phyloP scores from a whole-genome alignment of 2,888 invertebrate genomes.

The Brenthis hecate region DNA sequence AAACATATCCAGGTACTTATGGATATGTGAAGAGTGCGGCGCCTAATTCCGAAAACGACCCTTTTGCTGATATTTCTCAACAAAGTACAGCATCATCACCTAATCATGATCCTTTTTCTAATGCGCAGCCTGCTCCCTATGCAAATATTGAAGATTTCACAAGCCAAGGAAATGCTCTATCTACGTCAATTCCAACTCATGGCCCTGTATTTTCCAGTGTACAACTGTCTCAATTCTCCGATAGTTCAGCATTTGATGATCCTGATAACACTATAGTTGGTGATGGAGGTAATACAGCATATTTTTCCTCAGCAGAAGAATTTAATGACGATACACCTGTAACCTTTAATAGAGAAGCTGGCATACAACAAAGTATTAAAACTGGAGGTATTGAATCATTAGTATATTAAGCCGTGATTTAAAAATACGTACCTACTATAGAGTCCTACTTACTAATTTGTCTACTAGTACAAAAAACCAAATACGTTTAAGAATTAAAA shows the following conservation, averaged over 20 bases:
- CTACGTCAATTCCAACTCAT: slow-evolving; percentile 44
- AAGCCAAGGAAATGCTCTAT: slow-evolving; percentile 53
- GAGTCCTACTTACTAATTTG: background rate
- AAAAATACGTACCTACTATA: background rate
- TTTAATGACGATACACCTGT: slow-evolving; percentile 58
- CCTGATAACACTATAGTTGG: slow-evolving; percentile 54
- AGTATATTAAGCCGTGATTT: slow-evolving; percentile 53
- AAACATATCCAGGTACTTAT: slow-evolving; percentile 62
- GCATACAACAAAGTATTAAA: slow-evolving; percentile 64
- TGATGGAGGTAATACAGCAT: slow-evolving; percentile 50
- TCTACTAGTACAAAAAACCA: background rate
- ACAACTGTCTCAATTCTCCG: slow-evolving; percentile 54
- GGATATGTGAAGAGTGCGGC: slow-evolving; percentile 60
- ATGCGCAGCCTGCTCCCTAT: slow-evolving; percentile 53
- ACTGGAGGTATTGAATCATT: slow-evolving; percentile 66
- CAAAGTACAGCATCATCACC: slow-evolving; percentile 53
- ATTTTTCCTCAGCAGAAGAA: slow-evolving; percentile 48
- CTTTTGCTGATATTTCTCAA: slow-evolving; percentile 54
- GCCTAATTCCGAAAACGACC: slow-evolving; percentile 52
- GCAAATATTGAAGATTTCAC: slow-evolving; percentile 55
- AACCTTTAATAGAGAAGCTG: slow-evolving; percentile 65
- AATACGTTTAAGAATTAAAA: background rate
- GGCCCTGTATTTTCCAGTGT: slow-evolving; percentile 27
- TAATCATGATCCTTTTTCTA: slow-evolving; percentile 55
- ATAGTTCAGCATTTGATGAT: slow-evolving; percentile 54